phyloP scores from a whole-genome alignment of 2,113 vertebrate genomes.

The Jacana jacana region DNA sequence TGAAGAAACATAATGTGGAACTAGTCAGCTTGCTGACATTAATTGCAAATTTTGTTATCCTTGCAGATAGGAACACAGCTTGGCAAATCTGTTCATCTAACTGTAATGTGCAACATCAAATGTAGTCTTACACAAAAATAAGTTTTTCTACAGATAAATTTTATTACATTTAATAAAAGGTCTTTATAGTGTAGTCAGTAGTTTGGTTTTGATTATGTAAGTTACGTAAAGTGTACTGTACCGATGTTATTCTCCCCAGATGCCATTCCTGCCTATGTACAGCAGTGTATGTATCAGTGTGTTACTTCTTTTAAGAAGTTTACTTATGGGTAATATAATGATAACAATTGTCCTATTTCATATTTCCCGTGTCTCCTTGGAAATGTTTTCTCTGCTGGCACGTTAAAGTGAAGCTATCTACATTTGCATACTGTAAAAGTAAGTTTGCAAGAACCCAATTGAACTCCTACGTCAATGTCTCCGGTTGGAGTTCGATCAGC shows the following conservation, averaged over 20 bases:
- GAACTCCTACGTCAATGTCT: neutral
- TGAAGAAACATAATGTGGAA: neutral
- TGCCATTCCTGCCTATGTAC: neutral
- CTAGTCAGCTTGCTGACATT: neutral
- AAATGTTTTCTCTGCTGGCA: neutral
- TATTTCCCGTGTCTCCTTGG: neutral
- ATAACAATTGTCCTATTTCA: neutral
- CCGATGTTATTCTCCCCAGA: neutral
- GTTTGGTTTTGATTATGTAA: constrained; percentile 29
- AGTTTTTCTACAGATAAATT: neutral
- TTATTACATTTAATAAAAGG: neutral
- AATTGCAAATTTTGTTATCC: neutral
- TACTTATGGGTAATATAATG: neutral
- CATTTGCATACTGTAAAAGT: neutral
- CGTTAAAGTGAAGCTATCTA: neutral
- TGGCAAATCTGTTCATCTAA: neutral
- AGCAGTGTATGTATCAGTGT: neutral
- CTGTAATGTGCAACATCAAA: neutral
- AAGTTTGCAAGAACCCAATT: neutral
- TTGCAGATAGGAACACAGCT: neutral
- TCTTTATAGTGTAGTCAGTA: neutral
- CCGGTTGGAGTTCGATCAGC: neutral
- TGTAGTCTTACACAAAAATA: neutral
- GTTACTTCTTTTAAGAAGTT: neutral
- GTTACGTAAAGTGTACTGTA: neutral